A percentile compares a stretch with the other conserved stretches of the same genome.
These are phyloP conservation scores for Novumbra hubbsi DNA, from an alignment of 2,797 vertebrate species.

Conservation along the genomic window DNA sequence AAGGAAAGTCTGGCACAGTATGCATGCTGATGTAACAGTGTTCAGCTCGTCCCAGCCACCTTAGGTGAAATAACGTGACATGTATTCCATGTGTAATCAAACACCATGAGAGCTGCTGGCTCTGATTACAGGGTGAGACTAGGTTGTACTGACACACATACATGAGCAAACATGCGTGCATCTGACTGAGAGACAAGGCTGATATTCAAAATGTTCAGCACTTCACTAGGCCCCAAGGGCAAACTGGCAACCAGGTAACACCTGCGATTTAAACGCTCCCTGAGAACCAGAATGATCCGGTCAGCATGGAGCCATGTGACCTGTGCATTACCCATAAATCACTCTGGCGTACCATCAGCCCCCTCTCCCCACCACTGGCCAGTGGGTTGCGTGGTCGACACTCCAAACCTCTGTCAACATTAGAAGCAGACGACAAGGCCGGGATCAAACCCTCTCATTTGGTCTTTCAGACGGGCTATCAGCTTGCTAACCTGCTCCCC, in stretches of 20 bases:
- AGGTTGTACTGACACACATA: background rate
- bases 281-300: background rate
- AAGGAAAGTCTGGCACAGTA: background rate
- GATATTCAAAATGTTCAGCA: background rate
- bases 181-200: background rate
- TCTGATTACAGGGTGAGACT: background rate
- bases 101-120: background rate
- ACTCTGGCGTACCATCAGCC: background rate
- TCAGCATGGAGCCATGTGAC: background rate
- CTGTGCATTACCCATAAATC: constrained; percentile 10
- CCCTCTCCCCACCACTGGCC: background rate
- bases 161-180: background rate
- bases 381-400: background rate
- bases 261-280: background rate
- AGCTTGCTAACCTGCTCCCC: constrained; percentile 24
- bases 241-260: background rate
- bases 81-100: background rate
- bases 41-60: background rate
- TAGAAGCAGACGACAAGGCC: constrained; percentile 22
- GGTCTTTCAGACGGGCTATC: constrained; percentile 17
- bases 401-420: constrained; percentile 14
- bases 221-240: background rate
- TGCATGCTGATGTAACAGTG: background rate
- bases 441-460: constrained; percentile 15
- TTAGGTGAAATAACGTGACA: background rate